phyloP scores from a whole-genome alignment of 2,888 invertebrate species.

The Nycteola revayana region DNA sequence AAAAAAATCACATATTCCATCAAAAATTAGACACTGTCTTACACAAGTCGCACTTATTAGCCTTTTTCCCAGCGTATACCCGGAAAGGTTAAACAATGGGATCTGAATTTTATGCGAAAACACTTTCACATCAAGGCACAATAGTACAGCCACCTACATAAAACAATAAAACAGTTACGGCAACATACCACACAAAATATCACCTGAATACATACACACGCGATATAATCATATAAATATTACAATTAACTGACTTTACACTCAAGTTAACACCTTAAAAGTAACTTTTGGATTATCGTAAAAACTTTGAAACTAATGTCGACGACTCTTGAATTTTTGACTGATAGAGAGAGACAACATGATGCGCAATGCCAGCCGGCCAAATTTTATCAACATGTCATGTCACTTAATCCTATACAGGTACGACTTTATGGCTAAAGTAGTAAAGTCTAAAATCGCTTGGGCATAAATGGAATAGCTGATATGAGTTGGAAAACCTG shows the following conservation, averaged over 20 bases:
- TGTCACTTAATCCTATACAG: not conserved
- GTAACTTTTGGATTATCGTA: constrained; percentile 45
- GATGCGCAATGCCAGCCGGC: constrained; percentile 39
- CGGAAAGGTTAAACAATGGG: constrained; percentile 76
- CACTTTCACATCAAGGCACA: constrained; percentile 76
- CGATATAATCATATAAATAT: constrained; percentile 23
- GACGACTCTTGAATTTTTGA: constrained; percentile 60
- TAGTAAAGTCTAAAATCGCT: too few species aligned
- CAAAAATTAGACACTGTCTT: constrained; percentile 41
- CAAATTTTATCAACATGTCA: constrained; percentile 5
- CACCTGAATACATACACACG: constrained; percentile 21
- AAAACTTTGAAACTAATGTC: constrained; percentile 64
- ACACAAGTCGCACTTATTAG: constrained; percentile 51
- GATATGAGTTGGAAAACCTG: too few species aligned
- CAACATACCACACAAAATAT: constrained; percentile 46
- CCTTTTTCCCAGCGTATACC: constrained; percentile 65
- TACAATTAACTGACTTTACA: constrained; percentile 23
- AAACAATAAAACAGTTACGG: constrained; percentile 74
- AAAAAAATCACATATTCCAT: constrained; percentile 46
- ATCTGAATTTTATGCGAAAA: constrained; percentile 77
- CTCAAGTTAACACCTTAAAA: constrained; percentile 32
- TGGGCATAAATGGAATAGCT: too few species aligned
- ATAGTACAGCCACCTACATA: constrained; percentile 74
- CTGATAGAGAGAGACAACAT: constrained; percentile 44
- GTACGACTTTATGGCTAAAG: not conserved